These are phyloP conservation scores for Rhopalosiphum padi DNA, from an alignment of 1,140 invertebrate species.

Conservation along the genomic window DNA sequence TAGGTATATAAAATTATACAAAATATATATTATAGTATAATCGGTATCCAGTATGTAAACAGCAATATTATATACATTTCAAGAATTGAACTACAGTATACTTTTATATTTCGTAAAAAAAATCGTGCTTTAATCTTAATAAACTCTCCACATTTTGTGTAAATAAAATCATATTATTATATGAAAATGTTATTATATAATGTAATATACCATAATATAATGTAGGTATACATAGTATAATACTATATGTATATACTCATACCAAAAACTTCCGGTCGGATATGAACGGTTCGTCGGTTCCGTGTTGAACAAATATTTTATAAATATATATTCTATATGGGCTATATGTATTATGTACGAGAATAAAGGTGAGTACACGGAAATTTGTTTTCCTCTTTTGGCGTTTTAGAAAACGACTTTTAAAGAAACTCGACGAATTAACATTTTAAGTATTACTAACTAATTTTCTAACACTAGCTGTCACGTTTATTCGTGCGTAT, in stretches of 20 bases:
- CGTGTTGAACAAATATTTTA: constrained; percentile 6
- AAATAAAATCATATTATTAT: constrained; percentile 9
- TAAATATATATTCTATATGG: neutral
- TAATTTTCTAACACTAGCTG: neutral
- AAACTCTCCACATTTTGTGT: neutral
- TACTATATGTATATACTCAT: neutral
- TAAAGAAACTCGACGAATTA: neutral
- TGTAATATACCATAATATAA: neutral
- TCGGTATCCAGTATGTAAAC: neutral
- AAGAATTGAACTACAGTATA: neutral
- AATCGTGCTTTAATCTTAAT: neutral
- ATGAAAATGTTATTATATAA: neutral
- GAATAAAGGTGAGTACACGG: neutral
- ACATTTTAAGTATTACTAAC: neutral
- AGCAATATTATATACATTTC: neutral
- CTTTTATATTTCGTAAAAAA: too few species aligned
- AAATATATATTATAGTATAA: neutral
- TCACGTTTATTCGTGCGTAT: constrained; percentile 2
- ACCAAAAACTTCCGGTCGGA: constrained; percentile 26
- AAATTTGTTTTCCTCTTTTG: neutral
- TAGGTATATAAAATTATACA: neutral
- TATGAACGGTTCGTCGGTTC: constrained; percentile 29
- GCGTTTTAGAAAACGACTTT: neutral
- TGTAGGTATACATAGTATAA: too few species aligned
- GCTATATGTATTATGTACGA: neutral